Base-by-base conservation (phyloP, 2,888 invertebrate genomes). In the Cyrtodaria siliqua region DNA sequence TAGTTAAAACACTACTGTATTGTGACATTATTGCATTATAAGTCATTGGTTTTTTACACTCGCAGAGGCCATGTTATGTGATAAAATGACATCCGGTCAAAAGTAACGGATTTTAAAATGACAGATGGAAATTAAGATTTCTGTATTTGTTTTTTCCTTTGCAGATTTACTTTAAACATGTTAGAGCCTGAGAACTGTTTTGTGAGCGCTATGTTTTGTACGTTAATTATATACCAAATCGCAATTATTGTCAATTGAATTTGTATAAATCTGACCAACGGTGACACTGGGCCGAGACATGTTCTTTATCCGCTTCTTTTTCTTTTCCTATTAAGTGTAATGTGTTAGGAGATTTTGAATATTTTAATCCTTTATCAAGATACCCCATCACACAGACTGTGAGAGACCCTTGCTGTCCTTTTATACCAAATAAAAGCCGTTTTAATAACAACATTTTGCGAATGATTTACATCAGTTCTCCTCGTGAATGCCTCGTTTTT, bases 401-500 rank as follows among this genome's bases (percentile, higher is more conserved):
- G 42, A 57, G 40, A 52, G 70, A 18, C n/a, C 27, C 69, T 69
- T 52, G 70, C 63, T 47, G 70, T 38, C 67, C 74, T 70, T 79
- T 67, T 69, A 66, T 74, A 57, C 47, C 73, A 66, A 73, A 70
- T 72, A 72, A 78, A 79, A 79, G 74, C 61, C 62, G 57, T 63
- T 79, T 74, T 79, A 79, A 79, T 79, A 79, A 73, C 79, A 79
- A 53, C 69, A 74, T 79, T 79, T 79, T 73, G 69, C 61, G 66
- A 74, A 70, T 74, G 79, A 79, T 79, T 79, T 79, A 79, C 79
- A 66, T 79, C 62, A 59, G 42, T 66, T 62, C 61, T 23, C 44
- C 42, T 66, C 63, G 56, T 70, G 79, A 74, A 79, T 70, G 67
- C 70, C 64, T 47, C 61, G 16, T 23, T 52, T 61, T 52, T 23